These are phyloP conservation scores for Chelonus formosanus DNA, from an alignment of 2,888 invertebrate genomes.

Conservation along the genomic window DNA sequence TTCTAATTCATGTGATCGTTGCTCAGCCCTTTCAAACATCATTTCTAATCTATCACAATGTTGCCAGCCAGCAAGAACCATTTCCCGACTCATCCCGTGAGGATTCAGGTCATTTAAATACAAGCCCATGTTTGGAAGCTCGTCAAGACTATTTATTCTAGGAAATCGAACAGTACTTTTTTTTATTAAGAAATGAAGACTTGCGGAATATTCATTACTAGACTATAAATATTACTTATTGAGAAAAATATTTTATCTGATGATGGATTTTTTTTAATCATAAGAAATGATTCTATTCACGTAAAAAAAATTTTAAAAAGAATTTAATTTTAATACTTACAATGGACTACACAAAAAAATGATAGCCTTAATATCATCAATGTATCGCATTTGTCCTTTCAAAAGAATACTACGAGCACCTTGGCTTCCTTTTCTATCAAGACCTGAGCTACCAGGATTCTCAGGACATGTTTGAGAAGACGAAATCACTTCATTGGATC, in stretches of 20 bases:
- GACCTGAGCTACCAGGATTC: constrained; percentile 46
- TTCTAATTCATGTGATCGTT: constrained; percentile 80
- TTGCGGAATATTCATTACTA: too few species aligned
- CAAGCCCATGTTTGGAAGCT: constrained; percentile 80
- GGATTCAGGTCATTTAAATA: constrained; percentile 85
- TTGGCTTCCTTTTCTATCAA: constrained; percentile 72
- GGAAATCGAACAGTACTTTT: constrained; percentile 42
- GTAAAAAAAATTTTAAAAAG: neutral
- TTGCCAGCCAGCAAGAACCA: constrained; percentile 86
- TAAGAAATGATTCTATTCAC: neutral
- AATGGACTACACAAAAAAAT: constrained; percentile 89
- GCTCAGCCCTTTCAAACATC: constrained; percentile 84
- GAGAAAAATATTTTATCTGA: too few species aligned
- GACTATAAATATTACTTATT: too few species aligned
- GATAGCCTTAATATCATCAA: constrained; percentile 81
- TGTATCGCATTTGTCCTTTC: constrained; percentile 85
- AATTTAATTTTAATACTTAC: constrained; percentile 68
- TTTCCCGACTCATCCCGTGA: constrained; percentile 84
- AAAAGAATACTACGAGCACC: constrained; percentile 78
- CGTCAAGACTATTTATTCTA: constrained; percentile 85
- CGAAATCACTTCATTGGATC: constrained; percentile 65
- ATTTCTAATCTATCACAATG: constrained; percentile 82
- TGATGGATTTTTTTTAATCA: too few species aligned
- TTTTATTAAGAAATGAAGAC: neutral
- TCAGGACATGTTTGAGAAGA: constrained; percentile 22